Percentiles rank a stretch among this genome's conserved stretches.
Conservation (phyloP, 2,888 invertebrate genomes). For the Coenonympha arcania region DNA sequence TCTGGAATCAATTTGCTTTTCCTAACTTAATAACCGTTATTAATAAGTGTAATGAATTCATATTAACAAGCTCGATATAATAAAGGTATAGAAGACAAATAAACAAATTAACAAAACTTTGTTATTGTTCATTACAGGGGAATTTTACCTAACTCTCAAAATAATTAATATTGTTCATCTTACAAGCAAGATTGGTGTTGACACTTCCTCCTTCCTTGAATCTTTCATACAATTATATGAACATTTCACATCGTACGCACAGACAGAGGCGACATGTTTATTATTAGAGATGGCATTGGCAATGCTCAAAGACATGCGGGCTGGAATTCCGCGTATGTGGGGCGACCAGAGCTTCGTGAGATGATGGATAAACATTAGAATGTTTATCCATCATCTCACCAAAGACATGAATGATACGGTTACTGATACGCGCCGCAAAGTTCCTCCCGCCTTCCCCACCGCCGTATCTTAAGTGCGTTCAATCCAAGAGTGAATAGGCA, state of each 20-base stretch:
- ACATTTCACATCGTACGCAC: conserved; percentile 7
- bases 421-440: too few relatives aligned
- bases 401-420: not conserved
- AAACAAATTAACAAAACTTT: not conserved
- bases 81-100: too few relatives aligned
- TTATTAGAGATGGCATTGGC: conserved; percentile 28
- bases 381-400: not conserved
- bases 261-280: conserved; percentile 16
- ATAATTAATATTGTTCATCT: too few relatives aligned
- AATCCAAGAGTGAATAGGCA: too few relatives aligned
- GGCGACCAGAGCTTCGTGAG: conserved; percentile 10
- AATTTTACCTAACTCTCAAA: not conserved
- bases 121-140: not conserved
- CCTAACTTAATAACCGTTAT: too few relatives aligned
- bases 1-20: too few relatives aligned
- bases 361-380: not conserved
- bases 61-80: too few relatives aligned
- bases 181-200: not conserved
- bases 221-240: conserved; percentile 1
- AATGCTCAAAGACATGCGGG: conserved; percentile 42
- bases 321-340: conserved; percentile 37
- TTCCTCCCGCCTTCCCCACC: too few relatives aligned
- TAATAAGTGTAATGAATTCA: too few relatives aligned
- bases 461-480: too few relatives aligned
- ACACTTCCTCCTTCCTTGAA: conserved; percentile 4